Evolutionary conservation across 2,888 invertebrate genomes (phyloP).

Genomic region (Schrankia costaestrigalis): DNA sequence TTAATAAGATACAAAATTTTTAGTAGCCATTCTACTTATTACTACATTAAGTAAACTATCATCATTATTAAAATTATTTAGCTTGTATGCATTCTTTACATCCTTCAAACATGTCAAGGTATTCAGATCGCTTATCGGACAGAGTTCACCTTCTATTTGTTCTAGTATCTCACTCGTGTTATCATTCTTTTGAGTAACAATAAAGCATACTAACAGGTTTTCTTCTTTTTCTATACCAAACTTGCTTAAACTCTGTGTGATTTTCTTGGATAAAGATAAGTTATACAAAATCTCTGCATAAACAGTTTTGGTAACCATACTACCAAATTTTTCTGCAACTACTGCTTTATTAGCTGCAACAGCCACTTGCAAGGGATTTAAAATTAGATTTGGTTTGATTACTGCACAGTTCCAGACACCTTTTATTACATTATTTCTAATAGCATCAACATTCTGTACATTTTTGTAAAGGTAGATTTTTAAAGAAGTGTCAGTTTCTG

Average conservation of each 20-base stretch:
- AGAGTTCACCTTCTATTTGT: slow-evolving; percentile 77
- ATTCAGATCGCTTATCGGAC: slow-evolving; percentile 67
- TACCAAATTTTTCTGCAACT: slow-evolving; percentile 63
- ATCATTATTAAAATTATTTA: slow-evolving; percentile 71
- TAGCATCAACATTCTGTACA: slow-evolving; percentile 79
- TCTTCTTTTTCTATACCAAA: slow-evolving; percentile 80
- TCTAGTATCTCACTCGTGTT: slow-evolving; percentile 54
- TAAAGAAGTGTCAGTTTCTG: slow-evolving; percentile 58
- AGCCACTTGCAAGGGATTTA: slow-evolving; percentile 80
- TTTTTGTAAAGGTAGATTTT: slow-evolving; percentile 79
- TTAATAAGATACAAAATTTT: slow-evolving; percentile 73
- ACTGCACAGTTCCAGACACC: slow-evolving; percentile 82
- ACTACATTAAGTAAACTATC: slow-evolving; percentile 78
- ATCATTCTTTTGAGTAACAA: slow-evolving; percentile 40
- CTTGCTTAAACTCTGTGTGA: slow-evolving; percentile 83
- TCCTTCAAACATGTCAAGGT: slow-evolving; percentile 68
- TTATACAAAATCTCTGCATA: slow-evolving; percentile 85
- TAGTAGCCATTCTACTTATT: slow-evolving; percentile 84
- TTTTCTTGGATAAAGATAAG: slow-evolving; percentile 85
- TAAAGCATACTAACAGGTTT: slow-evolving; percentile 56
- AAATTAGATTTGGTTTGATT: slow-evolving; percentile 81
- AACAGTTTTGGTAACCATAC: slow-evolving; percentile 81
- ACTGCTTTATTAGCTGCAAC: slow-evolving; percentile 86
- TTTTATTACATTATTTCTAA: slow-evolving; percentile 76
- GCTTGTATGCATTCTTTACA: slow-evolving; percentile 82